Evolutionary conservation across 2,888 invertebrate species (phyloP).

Genomic region (Heteromyza rotundicornis): DNA sequence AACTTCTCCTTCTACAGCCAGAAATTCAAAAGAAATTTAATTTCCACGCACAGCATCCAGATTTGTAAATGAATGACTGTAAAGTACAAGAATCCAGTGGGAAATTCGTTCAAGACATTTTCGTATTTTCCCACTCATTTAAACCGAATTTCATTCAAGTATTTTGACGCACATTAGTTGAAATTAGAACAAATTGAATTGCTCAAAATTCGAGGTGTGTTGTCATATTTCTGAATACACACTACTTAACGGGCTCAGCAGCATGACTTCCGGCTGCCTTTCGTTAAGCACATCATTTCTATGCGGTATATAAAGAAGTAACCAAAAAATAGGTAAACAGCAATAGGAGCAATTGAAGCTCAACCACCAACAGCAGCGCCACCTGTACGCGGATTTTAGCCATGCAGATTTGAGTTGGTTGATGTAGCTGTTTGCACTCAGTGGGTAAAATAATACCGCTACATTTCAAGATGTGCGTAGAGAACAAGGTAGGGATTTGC

Average conservation of each 20-base stretch:
- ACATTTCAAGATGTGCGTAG: no score
- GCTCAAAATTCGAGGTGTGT: background rate
- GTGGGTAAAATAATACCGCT: no score
- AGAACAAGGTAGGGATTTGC: no score
- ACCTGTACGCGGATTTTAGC: no score
- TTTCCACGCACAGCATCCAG: background rate
- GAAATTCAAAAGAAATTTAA: background rate
- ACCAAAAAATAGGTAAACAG: background rate
- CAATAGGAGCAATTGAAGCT: no score
- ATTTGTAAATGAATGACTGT: background rate
- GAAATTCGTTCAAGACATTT: background rate
- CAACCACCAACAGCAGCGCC: no score
- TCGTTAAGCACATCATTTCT: slow-evolving; percentile 1
- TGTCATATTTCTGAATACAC: background rate
- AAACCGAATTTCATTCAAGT: background rate
- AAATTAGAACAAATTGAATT: background rate
- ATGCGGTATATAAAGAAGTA: background rate
- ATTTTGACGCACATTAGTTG: background rate
- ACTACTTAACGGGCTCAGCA: background rate
- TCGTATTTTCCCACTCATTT: background rate
- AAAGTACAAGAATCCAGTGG: background rate
- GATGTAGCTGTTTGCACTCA: no score
- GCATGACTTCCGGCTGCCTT: background rate
- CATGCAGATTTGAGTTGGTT: no score
- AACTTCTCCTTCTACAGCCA: background rate